These are phyloP conservation scores for Cyphomyrus discorhynchus DNA, from an alignment of 2,113 vertebrate genomes.

Conservation along the genomic window DNA sequence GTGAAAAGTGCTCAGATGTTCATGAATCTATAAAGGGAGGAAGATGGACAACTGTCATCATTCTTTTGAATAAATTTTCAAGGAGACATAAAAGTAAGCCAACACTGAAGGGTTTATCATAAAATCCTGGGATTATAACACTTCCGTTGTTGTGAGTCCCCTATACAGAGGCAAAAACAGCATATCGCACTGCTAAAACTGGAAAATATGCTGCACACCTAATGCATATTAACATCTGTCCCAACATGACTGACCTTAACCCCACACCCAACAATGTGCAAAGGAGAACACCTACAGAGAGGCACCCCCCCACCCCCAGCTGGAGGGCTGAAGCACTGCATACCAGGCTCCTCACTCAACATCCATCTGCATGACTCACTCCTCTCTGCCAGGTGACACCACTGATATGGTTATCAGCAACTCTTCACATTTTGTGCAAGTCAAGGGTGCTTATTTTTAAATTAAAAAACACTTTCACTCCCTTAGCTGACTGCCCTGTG, in stretches of 20 bases:
- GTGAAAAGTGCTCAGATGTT: neutral
- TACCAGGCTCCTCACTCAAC: neutral
- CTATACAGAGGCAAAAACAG: neutral
- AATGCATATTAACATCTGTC: neutral
- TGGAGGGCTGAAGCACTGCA: neutral
- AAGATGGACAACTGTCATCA: neutral
- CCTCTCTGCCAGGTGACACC: neutral
- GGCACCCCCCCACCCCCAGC: neutral
- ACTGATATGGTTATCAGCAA: neutral
- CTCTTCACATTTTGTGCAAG: neutral
- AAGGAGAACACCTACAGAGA: neutral
- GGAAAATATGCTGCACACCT: neutral
- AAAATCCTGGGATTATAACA: neutral
- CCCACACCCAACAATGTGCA: neutral
- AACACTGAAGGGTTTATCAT: neutral
- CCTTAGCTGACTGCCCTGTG: neutral
- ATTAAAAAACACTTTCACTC: neutral
- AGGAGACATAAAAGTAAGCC: neutral
- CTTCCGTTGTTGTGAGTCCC: neutral
- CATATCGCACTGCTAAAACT: neutral
- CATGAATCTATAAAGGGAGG: neutral
- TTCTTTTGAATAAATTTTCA: neutral
- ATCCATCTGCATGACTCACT: neutral
- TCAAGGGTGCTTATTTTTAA: neutral
- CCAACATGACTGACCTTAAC: neutral